phyloP scores from a whole-genome alignment of 2,888 invertebrate species.

The Drosophila ochracea region DNA sequence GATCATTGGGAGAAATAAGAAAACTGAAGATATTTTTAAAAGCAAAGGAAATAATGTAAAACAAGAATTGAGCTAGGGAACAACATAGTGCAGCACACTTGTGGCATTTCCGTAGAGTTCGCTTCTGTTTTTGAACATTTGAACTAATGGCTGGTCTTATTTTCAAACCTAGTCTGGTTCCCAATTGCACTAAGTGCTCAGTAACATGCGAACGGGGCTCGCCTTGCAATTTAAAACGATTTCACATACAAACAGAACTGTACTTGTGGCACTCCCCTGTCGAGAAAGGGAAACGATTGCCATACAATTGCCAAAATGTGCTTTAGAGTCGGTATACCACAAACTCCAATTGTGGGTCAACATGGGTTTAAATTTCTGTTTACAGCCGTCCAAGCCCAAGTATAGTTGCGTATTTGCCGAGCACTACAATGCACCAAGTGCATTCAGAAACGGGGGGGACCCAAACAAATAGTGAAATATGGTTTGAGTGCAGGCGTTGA shows the following conservation, averaged over 20 bases:
- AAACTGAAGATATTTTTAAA: not conserved
- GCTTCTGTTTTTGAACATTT: constrained; percentile 10
- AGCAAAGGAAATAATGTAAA: not conserved
- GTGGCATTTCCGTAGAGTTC: not conserved
- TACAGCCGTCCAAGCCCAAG: constrained; percentile 1
- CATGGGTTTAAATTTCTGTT: constrained; percentile 23
- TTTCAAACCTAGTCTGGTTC: constrained; percentile 12
- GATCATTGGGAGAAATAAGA: not conserved
- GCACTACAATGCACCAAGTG: constrained; percentile 57
- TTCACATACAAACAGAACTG: not conserved
- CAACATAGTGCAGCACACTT: not conserved
- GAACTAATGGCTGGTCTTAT: constrained; percentile 31
- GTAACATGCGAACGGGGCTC: constrained; percentile 7
- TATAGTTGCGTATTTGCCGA: constrained; percentile 64
- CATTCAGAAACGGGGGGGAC: constrained; percentile 10
- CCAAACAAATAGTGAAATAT: constrained; percentile 34
- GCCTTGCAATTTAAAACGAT: constrained; percentile 10
- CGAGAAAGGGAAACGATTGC: not conserved
- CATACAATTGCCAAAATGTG: constrained; percentile 33
- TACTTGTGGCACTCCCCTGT: constrained; percentile 5
- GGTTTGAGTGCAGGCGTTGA: constrained; percentile 36
- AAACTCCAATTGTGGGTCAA: constrained; percentile 51
- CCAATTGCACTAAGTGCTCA: constrained; percentile 38
- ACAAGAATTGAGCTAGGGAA: not conserved
- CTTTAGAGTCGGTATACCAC: constrained; percentile 3